Evolutionary conservation across 2,797 vertebrate species (phyloP), one percentile per base, ranked within the genome.

Genomic region (Morelia viridis): DNA sequence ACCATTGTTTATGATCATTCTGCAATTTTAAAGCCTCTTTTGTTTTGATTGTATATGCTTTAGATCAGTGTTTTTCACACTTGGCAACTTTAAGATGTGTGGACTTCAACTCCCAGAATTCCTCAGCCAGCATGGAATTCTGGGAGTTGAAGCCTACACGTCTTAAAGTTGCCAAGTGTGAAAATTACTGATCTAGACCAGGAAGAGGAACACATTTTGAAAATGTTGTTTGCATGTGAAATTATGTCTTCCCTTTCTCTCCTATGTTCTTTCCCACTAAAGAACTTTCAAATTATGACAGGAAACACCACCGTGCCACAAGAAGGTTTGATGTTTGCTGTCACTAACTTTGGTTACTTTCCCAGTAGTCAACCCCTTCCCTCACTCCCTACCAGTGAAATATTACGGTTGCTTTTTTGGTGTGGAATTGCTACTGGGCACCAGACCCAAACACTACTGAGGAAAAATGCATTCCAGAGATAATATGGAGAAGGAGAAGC

Each of bases 401-500:
- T 57, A 91, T 95, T 93, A 94, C 92, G 0, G 94, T 95, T 95
- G 94, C 95, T 94, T 95, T 96, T 95, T 96, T 15, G 89, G 94
- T 93, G 94, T 94, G 90, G n/a, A 90, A 89, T 93, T 92, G 93
- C 92, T 93, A 88, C 94, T 95, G 95, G 93, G 96, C 96, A 96
- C 95, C 95, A 0, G 88, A 94, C 94, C 95, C 91, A 1, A 94
- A 94, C 0, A 41, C 87, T 93, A 93, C 92, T 88, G 94, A 4
- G 92, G 92, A 95, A 95, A 93, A 97, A 96, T 97, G 95, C 95
- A 96, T 97, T 96, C 94, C 94, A 96, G 97, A 89, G 94, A 97
- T 97, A 97, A 96, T 96, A 95, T 95, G 93, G 96, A 97, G 96
- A 95, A 96, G 96, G 91, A 96, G 86, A 94, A 96, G 96, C 97